Conservation (phyloP, 2,797 vertebrate species). For the Benthosema pterotum region DNA sequence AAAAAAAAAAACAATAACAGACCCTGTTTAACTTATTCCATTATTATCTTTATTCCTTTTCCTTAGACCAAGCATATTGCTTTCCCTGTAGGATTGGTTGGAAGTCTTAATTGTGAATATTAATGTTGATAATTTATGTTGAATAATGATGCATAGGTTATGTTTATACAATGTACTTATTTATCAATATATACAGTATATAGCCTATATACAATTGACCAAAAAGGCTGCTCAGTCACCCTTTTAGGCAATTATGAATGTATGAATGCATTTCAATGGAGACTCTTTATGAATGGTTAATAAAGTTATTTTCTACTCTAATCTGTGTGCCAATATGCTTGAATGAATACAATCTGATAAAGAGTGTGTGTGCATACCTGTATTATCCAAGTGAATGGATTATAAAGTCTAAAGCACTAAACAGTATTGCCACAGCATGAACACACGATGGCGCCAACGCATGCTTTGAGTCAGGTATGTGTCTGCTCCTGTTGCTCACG, state of each 20-base stretch:
- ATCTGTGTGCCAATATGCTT: conserved; percentile 7
- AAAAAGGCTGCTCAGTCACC: conserved; percentile 20
- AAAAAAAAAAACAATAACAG: not conserved
- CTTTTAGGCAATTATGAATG: conserved; percentile 21
- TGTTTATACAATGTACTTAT: conserved; percentile 2
- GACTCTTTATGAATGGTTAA: conserved; percentile 10
- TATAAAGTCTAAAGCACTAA: too few species aligned
- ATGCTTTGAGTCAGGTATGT: conserved; percentile 25
- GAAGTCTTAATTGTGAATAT: conserved; percentile 38
- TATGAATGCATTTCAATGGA: conserved; percentile 12
- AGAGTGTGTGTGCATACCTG: too few species aligned
- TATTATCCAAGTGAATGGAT: too few species aligned
- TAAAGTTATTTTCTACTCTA: conserved; percentile 1
- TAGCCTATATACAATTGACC: not conserved
- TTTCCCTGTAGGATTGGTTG: conserved; percentile 1
- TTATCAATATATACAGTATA: conserved; percentile 6
- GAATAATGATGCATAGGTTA: conserved; percentile 2
- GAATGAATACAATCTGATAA: too few species aligned
- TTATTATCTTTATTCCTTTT: not conserved
- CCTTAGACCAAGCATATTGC: conserved; percentile 2
- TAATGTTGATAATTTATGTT: conserved; percentile 10
- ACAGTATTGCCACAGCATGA: not conserved
- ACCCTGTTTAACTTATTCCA: conserved; percentile 3
- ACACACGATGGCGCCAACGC: conserved; percentile 61
- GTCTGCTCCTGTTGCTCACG: not conserved